Conservation (phyloP, 2,797 vertebrate species). For the Eulemur rubriventer region DNA sequence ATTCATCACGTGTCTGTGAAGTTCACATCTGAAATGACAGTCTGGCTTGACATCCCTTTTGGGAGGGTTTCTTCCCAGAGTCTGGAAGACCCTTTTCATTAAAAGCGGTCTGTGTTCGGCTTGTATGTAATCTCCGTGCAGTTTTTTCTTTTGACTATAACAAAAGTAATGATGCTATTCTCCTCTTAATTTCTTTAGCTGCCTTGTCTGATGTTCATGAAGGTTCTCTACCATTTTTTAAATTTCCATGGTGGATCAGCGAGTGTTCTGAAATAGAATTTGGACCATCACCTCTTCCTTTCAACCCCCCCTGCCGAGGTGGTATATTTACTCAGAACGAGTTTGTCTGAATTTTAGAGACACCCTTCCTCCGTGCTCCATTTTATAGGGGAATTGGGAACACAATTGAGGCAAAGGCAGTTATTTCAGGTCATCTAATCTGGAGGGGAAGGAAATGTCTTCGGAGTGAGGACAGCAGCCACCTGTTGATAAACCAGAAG, state of each 20-base stretch:
- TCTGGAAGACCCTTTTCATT: neutral
- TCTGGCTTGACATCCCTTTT: neutral
- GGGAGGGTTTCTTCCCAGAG: neutral
- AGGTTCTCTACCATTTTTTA: neutral
- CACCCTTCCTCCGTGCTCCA: neutral
- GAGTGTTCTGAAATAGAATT: neutral
- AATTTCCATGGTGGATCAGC: neutral
- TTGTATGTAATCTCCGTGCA: rapidly evolving
- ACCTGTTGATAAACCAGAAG: too few species aligned
- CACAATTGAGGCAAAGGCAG: neutral
- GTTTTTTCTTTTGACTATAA: neutral
- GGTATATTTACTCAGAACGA: neutral
- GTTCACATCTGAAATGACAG: neutral
- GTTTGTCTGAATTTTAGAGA: neutral
- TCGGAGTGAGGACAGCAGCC: neutral
- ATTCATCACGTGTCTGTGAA: neutral
- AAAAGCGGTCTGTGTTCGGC: neutral
- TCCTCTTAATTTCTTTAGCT: neutral
- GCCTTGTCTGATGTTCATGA: neutral
- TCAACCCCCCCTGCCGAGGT: neutral
- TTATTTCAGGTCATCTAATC: neutral
- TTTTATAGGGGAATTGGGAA: neutral
- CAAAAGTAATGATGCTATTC: neutral
- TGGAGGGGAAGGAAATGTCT: neutral
- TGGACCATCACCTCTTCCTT: neutral